Percentiles rank a stretch among this genome's conserved stretches.
Conservation (phyloP, 2,888 invertebrate species). For the Opisthograptis luteolata region DNA sequence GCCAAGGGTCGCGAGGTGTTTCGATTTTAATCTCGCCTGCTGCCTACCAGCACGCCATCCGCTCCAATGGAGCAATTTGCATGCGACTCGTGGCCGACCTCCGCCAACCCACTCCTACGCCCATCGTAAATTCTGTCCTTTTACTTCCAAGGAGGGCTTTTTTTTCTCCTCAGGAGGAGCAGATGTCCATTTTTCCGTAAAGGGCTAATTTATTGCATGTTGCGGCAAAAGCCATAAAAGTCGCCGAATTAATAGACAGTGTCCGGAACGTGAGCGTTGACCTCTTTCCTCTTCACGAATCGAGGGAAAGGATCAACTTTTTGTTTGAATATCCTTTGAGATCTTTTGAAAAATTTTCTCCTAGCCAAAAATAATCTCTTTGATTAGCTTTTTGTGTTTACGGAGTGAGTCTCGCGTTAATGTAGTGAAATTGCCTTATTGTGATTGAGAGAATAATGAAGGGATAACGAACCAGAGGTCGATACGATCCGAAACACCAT, state of each 20-base stretch:
- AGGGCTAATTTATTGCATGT: slow-evolving; percentile 79
- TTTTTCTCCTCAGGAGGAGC: slow-evolving; percentile 67
- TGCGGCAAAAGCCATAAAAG: slow-evolving; percentile 70
- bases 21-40: slow-evolving; percentile 66
- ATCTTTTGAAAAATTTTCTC: slow-evolving; percentile 27
- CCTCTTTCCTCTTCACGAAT: slow-evolving; percentile 49
- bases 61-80: slow-evolving; percentile 79
- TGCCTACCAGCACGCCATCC: slow-evolving; percentile 59
- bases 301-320: slow-evolving; percentile 37
- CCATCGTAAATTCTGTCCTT: slow-evolving; percentile 82
- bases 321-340: slow-evolving; percentile 40
- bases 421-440: slow-evolving; percentile 60
- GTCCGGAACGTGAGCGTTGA: slow-evolving; percentile 63
- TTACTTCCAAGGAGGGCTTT: slow-evolving; percentile 75
- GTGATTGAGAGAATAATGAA: slow-evolving; percentile 73
- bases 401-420: slow-evolving; percentile 37
- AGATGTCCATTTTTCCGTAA: slow-evolving; percentile 79
- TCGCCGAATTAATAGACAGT: slow-evolving; percentile 70
- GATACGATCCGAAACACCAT: slow-evolving; percentile 75
- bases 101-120: slow-evolving; percentile 78
- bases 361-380: slow-evolving; percentile 35
- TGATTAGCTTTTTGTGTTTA: slow-evolving; percentile 38
- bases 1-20: slow-evolving; percentile 59
- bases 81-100: slow-evolving; percentile 77
- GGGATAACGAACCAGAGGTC: slow-evolving; percentile 67